phyloP scores from a whole-genome alignment of 2,888 invertebrate species.

The Dascillus cervinus region DNA sequence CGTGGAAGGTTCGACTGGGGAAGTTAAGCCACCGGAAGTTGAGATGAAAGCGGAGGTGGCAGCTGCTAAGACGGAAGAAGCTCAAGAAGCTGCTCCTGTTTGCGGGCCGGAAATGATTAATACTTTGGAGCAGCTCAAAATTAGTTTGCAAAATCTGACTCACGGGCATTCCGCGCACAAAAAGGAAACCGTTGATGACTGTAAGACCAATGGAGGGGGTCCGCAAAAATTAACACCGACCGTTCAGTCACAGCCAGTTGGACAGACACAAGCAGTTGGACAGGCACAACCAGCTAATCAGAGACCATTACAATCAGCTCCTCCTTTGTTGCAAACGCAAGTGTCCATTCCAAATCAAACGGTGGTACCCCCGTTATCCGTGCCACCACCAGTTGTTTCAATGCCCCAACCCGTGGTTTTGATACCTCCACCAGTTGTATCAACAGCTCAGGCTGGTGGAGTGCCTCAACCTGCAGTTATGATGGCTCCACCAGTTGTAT shows the following conservation, averaged over 20 bases:
- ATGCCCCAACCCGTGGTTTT: too few relatives aligned
- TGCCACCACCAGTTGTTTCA: too few relatives aligned
- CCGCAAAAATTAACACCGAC: constrained; percentile 10
- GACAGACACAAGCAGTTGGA: constrained; percentile 8
- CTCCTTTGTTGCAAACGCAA: neutral
- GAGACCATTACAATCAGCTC: constrained; percentile 11
- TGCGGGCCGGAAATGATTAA: constrained; percentile 46
- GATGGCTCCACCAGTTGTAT: too few relatives aligned
- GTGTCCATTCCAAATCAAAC: too few relatives aligned
- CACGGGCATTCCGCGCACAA: constrained; percentile 43
- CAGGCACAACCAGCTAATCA: constrained; percentile 11
- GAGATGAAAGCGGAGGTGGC: constrained; percentile 15
- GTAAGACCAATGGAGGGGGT: too few relatives aligned
- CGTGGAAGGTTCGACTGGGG: constrained; percentile 10
- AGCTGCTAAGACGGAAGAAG: constrained; percentile 21
- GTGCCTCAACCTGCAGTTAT: too few relatives aligned
- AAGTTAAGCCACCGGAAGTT: constrained; percentile 18
- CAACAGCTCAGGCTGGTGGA: too few relatives aligned
- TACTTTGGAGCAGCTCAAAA: constrained; percentile 50
- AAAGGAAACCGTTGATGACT: constrained; percentile 25
- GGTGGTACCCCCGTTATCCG: neutral
- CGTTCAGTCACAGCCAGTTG: constrained; percentile 7
- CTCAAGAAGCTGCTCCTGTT: constrained; percentile 17
- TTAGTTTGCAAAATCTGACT: constrained; percentile 50
- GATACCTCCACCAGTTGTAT: too few relatives aligned